phyloP scores from a whole-genome alignment of 2,113 vertebrate genomes.

The Melanotaenia duboulayi region DNA sequence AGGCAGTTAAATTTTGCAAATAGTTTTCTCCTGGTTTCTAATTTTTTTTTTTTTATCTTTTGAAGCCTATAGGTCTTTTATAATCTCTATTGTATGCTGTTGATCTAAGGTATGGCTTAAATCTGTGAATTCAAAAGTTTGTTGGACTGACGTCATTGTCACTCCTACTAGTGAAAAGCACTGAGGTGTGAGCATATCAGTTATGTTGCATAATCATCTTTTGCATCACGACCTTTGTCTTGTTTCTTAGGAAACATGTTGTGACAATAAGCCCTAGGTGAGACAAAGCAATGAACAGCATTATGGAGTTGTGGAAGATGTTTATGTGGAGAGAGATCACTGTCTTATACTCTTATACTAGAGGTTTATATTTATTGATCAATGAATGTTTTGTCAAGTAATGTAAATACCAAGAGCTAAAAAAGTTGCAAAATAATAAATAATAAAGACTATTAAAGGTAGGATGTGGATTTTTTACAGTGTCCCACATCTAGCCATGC shows the following conservation, averaged over 20 bases:
- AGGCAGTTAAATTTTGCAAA: not conserved
- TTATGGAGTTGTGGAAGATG: conserved; percentile 29
- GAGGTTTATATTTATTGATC: no score
- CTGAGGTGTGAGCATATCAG: not conserved
- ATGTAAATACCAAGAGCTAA: no score
- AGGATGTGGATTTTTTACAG: no score
- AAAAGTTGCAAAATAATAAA: no score
- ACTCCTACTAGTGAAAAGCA: not conserved
- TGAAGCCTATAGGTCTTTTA: not conserved
- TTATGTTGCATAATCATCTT: not conserved
- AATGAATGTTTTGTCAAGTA: no score
- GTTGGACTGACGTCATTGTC: conserved; percentile 6
- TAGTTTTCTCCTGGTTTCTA: not conserved
- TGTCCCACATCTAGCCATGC: not conserved
- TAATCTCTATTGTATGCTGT: not conserved
- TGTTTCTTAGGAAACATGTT: conserved; percentile 38
- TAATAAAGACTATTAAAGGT: not conserved
- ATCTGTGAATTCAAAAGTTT: not conserved
- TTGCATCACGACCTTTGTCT: conserved; percentile 13
- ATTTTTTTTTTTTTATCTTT: conserved; percentile 2
- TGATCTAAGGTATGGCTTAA: not conserved
- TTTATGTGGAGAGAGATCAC: conserved; percentile 46
- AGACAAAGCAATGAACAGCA: conserved; percentile 40
- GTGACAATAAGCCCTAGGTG: conserved; percentile 34
- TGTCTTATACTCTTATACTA: no score